Evolutionary conservation across 2,797 vertebrate genomes (phyloP).

Genomic region (Spinibarbus caldwelli): DNA sequence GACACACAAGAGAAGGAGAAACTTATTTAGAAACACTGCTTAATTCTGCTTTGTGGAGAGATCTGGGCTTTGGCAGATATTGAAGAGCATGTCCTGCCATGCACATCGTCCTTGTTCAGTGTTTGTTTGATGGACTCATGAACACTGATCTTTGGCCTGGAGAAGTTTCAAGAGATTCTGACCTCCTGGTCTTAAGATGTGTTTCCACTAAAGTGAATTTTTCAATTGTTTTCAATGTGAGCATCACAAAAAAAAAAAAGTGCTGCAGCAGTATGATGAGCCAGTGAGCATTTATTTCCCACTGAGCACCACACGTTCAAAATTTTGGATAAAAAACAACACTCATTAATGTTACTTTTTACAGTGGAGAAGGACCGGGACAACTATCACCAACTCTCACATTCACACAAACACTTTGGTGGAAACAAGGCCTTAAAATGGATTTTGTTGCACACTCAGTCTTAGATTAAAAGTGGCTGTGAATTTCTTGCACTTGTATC

Average conservation of each 20-base stretch:
- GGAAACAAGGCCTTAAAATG: neutral
- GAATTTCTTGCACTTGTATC: neutral
- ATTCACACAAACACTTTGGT: too few relatives aligned
- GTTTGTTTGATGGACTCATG: neutral
- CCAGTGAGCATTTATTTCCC: too few relatives aligned
- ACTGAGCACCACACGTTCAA: too few relatives aligned
- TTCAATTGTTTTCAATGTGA: neutral
- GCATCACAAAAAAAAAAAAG: too few relatives aligned
- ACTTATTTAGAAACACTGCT: neutral
- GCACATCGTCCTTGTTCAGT: neutral
- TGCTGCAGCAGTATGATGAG: too few relatives aligned
- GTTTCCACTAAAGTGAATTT: neutral
- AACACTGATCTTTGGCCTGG: neutral
- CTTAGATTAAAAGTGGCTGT: neutral
- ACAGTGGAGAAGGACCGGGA: too few relatives aligned
- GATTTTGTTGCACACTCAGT: neutral
- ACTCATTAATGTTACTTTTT: too few relatives aligned
- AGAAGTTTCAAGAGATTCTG: neutral
- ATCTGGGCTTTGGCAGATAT: neutral
- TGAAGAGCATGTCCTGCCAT: neutral
- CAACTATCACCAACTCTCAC: too few relatives aligned
- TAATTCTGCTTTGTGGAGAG: slow-evolving; percentile 3
- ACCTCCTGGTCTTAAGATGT: neutral
- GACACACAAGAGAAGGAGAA: slow-evolving; percentile 6
- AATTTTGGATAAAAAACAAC: too few relatives aligned